A percentile compares a stretch with the other conserved stretches of the same genome.
Conservation (phyloP, 2,113 vertebrate genomes). For the Sinocyclocheilus rhinocerous region DNA sequence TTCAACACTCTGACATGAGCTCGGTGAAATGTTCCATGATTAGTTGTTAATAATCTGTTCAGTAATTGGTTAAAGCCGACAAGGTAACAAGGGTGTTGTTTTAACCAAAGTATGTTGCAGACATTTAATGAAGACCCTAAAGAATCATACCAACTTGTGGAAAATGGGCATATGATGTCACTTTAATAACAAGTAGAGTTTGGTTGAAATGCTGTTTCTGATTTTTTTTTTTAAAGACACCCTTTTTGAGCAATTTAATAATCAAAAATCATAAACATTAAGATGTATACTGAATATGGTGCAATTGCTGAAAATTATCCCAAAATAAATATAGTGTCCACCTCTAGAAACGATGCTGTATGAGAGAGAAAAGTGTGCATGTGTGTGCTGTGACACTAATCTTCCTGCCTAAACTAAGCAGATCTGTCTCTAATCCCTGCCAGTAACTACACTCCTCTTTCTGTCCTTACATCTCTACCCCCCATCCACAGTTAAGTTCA, state of each 20-base stretch:
- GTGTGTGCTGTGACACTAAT: slow-evolving; percentile 48
- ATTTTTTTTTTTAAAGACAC: too few species aligned
- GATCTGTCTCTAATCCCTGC: slow-evolving; percentile 46
- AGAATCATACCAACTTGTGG: too few species aligned
- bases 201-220: background rate
- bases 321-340: background rate
- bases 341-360: background rate
- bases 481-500: background rate
- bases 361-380: slow-evolving; percentile 19
- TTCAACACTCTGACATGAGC: too few species aligned
- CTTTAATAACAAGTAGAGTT: background rate
- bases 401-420: slow-evolving; percentile 49
- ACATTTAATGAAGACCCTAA: too few species aligned
- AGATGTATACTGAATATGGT: background rate
- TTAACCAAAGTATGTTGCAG: too few species aligned
- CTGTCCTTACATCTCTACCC: background rate
- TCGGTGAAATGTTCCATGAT: too few species aligned
- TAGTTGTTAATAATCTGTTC: too few species aligned
- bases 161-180: too few species aligned
- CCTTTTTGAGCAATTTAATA: too few species aligned
- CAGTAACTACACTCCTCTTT: slow-evolving; percentile 31
- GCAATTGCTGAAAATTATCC: background rate
- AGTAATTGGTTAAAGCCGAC: too few species aligned
- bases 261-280: too few species aligned
- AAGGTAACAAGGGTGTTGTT: too few species aligned